phyloP scores from a whole-genome alignment of 2,113 vertebrate species.

The Glareola pratincola region DNA sequence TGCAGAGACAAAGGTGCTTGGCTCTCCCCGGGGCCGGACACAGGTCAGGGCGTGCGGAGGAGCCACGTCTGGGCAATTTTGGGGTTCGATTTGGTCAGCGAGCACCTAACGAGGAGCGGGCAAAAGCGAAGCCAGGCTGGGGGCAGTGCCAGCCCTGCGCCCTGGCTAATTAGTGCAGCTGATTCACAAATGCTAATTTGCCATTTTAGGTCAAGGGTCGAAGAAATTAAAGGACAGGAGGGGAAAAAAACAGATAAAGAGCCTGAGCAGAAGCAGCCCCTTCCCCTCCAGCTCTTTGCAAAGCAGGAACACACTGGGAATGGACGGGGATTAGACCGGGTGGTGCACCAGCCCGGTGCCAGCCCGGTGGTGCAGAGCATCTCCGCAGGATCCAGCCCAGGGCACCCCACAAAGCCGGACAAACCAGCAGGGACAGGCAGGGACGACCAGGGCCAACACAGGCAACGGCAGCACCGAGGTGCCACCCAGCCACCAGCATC shows the following conservation, averaged over 20 bases:
- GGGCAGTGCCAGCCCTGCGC: accelerated
- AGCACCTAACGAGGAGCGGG: neutral
- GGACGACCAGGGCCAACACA: neutral
- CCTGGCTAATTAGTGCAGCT: neutral
- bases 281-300: neutral
- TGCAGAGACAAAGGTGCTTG: neutral
- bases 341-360: neutral
- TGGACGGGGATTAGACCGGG: neutral
- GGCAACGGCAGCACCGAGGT: neutral
- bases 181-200: neutral
- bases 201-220: neutral
- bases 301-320: neutral
- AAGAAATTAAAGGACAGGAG: neutral
- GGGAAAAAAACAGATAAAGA: neutral
- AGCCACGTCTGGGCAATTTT: accelerated
- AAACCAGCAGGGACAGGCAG: neutral
- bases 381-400: neutral
- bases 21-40: neutral
- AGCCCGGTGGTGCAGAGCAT: neutral
- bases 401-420: neutral
- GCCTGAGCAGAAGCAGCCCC: neutral
- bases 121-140: neutral
- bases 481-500: neutral
- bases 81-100: neutral
- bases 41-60: accelerated